Conservation (phyloP, 2,113 vertebrate genomes). For the Bubo bubo region DNA sequence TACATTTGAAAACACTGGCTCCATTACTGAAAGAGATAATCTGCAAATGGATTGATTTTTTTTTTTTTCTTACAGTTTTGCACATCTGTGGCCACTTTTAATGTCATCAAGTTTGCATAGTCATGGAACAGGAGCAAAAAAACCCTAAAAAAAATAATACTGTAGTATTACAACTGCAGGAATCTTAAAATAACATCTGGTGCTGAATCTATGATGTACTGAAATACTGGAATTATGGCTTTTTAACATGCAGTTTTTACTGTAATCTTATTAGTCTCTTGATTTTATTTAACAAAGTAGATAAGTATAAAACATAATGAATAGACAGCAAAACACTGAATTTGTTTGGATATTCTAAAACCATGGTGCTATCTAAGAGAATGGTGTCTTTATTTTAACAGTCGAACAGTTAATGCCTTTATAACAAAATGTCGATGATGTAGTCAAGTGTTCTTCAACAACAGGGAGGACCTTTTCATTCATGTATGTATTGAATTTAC, state of each 20-base stretch:
- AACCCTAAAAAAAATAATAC: conserved; percentile 43
- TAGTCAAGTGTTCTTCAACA: conserved; percentile 59
- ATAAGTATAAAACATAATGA: conserved; percentile 58
- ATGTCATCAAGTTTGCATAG: conserved; percentile 74
- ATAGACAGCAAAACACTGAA: conserved; percentile 84
- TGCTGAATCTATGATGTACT: conserved; percentile 87
- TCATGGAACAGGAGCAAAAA: conserved; percentile 77
- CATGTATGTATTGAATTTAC: conserved; percentile 66
- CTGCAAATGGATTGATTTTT: conserved; percentile 42
- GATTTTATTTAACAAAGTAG: conserved; percentile 78
- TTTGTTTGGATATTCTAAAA: conserved; percentile 82
- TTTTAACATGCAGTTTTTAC: conserved; percentile 79
- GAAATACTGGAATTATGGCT: conserved; percentile 89
- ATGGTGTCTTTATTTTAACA: conserved; percentile 79
- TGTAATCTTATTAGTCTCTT: conserved; percentile 76
- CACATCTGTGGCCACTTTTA: conserved; percentile 79
- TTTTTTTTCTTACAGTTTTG: conserved; percentile 53
- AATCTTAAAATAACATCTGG: conserved; percentile 84
- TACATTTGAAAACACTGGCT: conserved; percentile 72
- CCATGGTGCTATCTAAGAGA: conserved; percentile 89
- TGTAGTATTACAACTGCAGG: conserved; percentile 74
- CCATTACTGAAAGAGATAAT: conserved; percentile 56
- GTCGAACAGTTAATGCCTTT: conserved; percentile 82
- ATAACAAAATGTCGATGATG: conserved; percentile 68
- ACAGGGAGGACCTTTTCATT: conserved; percentile 65